phyloP scores from a whole-genome alignment of 2,113 vertebrate species.

The Onychostruthus taczanowskii region DNA sequence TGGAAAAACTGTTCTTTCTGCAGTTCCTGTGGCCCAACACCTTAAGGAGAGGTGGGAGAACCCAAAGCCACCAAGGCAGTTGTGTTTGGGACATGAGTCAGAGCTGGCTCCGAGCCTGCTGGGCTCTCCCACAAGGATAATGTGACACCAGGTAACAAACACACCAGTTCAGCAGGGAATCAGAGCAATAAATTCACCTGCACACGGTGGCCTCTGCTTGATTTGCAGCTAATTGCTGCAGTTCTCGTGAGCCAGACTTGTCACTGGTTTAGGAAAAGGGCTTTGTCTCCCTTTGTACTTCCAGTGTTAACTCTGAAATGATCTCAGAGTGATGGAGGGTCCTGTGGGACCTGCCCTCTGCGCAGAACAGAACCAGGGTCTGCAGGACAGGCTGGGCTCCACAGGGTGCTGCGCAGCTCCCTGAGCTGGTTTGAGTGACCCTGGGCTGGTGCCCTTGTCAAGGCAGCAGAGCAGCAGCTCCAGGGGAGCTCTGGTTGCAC shows the following conservation, averaged over 20 bases:
- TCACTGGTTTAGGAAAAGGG: background rate
- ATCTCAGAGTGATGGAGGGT: background rate
- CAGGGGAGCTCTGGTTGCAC: background rate
- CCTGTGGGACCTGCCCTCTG: background rate
- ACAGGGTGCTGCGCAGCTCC: background rate
- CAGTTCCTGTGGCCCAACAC: background rate
- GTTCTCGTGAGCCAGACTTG: background rate
- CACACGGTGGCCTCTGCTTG: background rate
- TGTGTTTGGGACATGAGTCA: background rate
- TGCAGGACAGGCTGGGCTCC: background rate
- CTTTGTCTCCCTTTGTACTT: background rate
- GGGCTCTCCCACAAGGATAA: background rate
- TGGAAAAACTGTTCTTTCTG: background rate
- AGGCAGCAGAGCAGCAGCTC: background rate
- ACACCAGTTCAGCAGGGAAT: background rate
- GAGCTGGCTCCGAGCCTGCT: background rate
- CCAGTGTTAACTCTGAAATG: background rate
- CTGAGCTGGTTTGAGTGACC: background rate
- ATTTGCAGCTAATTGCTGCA: background rate
- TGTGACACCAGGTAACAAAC: background rate
- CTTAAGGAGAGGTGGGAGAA: background rate
- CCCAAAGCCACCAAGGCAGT: too few relatives aligned
- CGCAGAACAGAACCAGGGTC: background rate
- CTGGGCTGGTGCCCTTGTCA: background rate
- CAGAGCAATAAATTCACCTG: background rate